Conservation (phyloP, 92 coral and sea anemone species). For the Zoanthus sansibaricus region DNA sequence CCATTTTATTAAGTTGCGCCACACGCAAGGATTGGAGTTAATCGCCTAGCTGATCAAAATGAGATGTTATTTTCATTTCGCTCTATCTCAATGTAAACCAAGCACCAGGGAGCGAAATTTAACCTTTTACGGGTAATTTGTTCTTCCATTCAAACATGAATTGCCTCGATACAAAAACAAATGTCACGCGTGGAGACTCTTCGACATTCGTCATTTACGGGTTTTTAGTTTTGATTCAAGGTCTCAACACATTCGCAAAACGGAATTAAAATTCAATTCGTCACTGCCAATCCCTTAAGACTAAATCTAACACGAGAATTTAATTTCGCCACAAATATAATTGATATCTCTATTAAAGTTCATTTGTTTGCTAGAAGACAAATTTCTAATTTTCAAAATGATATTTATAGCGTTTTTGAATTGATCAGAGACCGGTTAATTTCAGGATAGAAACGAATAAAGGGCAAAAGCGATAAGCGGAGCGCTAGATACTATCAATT, state of each 20-base stretch:
- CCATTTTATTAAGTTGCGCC: constrained; percentile 59
- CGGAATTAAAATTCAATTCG: constrained; percentile 20
- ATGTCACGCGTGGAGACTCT: constrained; percentile 49
- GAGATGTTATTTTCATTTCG: constrained; percentile 51
- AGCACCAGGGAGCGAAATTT: constrained; percentile 51
- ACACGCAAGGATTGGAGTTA: constrained; percentile 47
- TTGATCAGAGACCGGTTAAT: constrained; percentile 35
- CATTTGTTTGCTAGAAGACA: constrained; percentile 71
- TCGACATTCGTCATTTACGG: not conserved
- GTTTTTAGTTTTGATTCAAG: not conserved
- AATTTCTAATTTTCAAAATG: constrained; percentile 68
- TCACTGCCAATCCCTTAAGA: constrained; percentile 8
- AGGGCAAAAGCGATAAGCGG: not conserved
- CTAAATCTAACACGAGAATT: constrained; percentile 55
- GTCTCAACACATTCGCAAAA: not conserved
- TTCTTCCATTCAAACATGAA: constrained; percentile 45
- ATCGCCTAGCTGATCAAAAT: constrained; percentile 43
- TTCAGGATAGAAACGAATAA: constrained; percentile 25
- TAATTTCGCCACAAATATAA: constrained; percentile 76
- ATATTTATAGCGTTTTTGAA: constrained; percentile 57
- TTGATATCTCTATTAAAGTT: constrained; percentile 78
- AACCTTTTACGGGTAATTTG: constrained; percentile 49
- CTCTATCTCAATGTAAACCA: constrained; percentile 44
- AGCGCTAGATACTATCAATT: not conserved
- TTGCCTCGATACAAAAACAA: constrained; percentile 51